Base-by-base conservation (phyloP, 1,140 invertebrate genomes). In the Drosophila suzukii region DNA sequence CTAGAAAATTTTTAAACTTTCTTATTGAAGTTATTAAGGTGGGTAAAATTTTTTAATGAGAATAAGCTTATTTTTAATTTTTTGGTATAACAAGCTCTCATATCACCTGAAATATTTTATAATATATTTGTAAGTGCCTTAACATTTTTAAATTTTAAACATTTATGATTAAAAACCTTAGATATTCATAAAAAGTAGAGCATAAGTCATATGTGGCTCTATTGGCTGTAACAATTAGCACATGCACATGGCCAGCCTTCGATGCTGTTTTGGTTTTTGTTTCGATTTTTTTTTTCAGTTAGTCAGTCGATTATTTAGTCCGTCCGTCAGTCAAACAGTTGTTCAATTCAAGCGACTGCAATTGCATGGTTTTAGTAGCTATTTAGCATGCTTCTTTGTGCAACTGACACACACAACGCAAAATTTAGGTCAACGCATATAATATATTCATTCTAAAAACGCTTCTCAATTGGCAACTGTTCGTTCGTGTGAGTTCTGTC, bases 361-460 rank as follows among this genome's bases (percentile, higher is more conserved):
- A 56, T 70, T 70, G 66, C 68, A 38, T 70, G 43, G 43, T 41
- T 68, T 71, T 71, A 71, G 65, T 71, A 41, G 66, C 65, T 71
- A 43, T 70, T 71, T 71, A 71, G 67, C 67, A 71, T 71, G 65
- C 67, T 71, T 71, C 65, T 71, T 56, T 71, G 65, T 71, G 65
- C 51, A 70, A 71, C 51, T 36, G 50, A 44, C 39, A 55, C 12
- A 58, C 60, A 49, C n/a, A 34, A 58, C 65, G 58, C 60, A 15
- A 41, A 50, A 71, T 71, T 71, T 71, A 43, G 67, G 67, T 71
- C 67, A 71, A 71, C 65, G 67, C 67, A 71, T 71, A 71, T 71
- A 71, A 71, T 71, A 71, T 71, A 49, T 71, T 57, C 53, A 58
- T 71, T 71, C 65, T 71, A 50, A 71, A 62, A 71, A 66, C 12